Percentiles rank a stretch among this genome's conserved stretches.
phyloP scores from a whole-genome alignment of 1,140 invertebrate species.

The Lordiphosa collinella region DNA sequence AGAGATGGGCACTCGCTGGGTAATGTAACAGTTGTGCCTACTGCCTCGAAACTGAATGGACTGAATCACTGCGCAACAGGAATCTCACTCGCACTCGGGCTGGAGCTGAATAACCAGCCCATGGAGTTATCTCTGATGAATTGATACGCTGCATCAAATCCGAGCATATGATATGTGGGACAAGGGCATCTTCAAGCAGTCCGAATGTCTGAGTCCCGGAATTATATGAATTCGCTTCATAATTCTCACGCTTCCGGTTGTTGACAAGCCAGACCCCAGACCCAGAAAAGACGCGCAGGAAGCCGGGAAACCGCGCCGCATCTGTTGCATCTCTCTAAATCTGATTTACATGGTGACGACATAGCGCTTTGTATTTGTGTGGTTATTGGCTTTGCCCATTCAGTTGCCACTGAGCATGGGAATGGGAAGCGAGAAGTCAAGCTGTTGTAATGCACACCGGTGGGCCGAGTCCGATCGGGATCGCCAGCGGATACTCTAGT shows the following conservation, averaged over 20 bases:
- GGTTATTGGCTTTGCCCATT: conserved; percentile 26
- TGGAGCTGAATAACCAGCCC: too few species aligned
- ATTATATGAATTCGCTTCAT: conserved; percentile 2
- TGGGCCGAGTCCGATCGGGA: conserved; percentile 1
- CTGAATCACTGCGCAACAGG: too few species aligned
- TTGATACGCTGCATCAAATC: too few species aligned
- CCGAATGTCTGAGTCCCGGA: background rate
- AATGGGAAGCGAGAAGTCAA: conserved; percentile 8
- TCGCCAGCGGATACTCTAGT: conserved; percentile 25
- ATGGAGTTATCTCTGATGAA: too few species aligned
- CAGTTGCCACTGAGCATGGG: conserved; percentile 1
- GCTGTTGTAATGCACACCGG: conserved; percentile 38
- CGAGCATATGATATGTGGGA: too few species aligned
- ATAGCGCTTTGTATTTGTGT: conserved; percentile 29
- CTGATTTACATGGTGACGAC: background rate
- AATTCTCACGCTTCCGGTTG: conserved; percentile 15
- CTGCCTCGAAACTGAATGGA: background rate
- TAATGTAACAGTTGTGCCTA: background rate
- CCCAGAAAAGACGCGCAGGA: conserved; percentile 1
- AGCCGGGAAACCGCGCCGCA: conserved; percentile 9
- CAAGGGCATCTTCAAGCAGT: background rate
- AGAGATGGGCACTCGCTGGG: conserved; percentile 3
- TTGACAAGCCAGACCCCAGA: background rate
- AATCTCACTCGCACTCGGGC: too few species aligned
- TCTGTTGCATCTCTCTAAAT: conserved; percentile 17